phyloP scores from a whole-genome alignment of 2,888 invertebrate species.

The Girardia tigrina region DNA sequence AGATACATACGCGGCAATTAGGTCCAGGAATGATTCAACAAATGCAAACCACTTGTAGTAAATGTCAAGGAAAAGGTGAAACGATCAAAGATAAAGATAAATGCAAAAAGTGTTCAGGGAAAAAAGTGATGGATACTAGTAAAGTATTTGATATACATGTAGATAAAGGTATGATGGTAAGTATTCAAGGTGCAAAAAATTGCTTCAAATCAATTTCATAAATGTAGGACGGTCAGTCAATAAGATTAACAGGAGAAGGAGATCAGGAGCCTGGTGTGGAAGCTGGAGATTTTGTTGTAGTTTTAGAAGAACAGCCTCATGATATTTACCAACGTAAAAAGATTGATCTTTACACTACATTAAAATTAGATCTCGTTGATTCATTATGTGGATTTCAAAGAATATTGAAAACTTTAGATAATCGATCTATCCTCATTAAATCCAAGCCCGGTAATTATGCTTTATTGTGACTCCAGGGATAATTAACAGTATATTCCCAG shows the following conservation, averaged over 20 bases:
- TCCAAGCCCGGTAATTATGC: constrained; percentile 59
- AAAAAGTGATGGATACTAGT: constrained; percentile 72
- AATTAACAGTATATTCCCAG: constrained; percentile 46
- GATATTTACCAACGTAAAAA: constrained; percentile 56
- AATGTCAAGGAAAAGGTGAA: constrained; percentile 65
- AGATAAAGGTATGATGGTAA: constrained; percentile 64
- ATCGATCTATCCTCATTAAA: constrained; percentile 70
- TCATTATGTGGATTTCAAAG: constrained; percentile 87
- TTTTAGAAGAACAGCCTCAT: constrained; percentile 84
- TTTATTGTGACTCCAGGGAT: background rate
- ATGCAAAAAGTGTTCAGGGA: constrained; percentile 80
- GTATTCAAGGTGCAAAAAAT: no score
- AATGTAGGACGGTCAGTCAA: constrained; percentile 74
- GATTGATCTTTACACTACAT: constrained; percentile 65
- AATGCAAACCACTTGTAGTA: constrained; percentile 70
- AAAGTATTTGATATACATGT: constrained; percentile 87
- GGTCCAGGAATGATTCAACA: constrained; percentile 75
- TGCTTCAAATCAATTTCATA: no score
- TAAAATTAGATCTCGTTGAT: constrained; percentile 76
- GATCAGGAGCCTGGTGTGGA: constrained; percentile 86
- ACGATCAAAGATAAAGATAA: constrained; percentile 62
- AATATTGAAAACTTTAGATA: constrained; percentile 72
- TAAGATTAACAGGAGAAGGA: constrained; percentile 79
- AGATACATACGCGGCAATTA: constrained; percentile 59
- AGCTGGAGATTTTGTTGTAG: constrained; percentile 83